phyloP scores from a whole-genome alignment of 2,888 invertebrate species.

The Hemistola chrysoprasaria region DNA sequence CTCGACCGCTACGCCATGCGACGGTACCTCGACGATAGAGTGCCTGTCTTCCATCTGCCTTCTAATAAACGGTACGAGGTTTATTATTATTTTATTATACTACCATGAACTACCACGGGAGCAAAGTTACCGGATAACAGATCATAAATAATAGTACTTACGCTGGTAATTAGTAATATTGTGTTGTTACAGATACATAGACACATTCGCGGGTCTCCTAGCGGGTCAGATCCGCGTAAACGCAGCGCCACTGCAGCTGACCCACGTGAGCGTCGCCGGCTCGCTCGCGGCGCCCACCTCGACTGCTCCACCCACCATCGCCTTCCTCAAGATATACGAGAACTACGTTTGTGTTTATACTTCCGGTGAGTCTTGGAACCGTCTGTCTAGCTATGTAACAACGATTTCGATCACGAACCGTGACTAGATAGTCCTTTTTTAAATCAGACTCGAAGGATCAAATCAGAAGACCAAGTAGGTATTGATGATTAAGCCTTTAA shows the following conservation, averaged over 20 bases:
- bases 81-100: neutral
- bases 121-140: no score
- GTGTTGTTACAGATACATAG: slow-evolving; percentile 88
- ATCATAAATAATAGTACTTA: no score
- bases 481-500: no score
- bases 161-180: neutral
- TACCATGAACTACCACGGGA: neutral
- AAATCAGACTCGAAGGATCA: no score
- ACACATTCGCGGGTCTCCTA: slow-evolving; percentile 94
- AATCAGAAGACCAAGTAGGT: no score
- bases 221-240: slow-evolving; percentile 95
- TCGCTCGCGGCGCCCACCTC: slow-evolving; percentile 89
- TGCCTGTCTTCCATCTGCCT: slow-evolving; percentile 69
- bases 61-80: slow-evolving; percentile 65
- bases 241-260: slow-evolving; percentile 92
- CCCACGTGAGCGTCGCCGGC: slow-evolving; percentile 92
- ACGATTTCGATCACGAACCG: no score
- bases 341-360: slow-evolving; percentile 94
- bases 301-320: slow-evolving; percentile 85
- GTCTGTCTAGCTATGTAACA: no score
- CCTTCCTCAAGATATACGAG: slow-evolving; percentile 94
- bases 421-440: no score
- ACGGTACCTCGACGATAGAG: slow-evolving; percentile 88
- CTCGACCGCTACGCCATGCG: slow-evolving; percentile 97
- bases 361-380: slow-evolving; percentile 81